Conservation (phyloP, 2,113 vertebrate genomes). For the Vicugna pacos region DNA sequence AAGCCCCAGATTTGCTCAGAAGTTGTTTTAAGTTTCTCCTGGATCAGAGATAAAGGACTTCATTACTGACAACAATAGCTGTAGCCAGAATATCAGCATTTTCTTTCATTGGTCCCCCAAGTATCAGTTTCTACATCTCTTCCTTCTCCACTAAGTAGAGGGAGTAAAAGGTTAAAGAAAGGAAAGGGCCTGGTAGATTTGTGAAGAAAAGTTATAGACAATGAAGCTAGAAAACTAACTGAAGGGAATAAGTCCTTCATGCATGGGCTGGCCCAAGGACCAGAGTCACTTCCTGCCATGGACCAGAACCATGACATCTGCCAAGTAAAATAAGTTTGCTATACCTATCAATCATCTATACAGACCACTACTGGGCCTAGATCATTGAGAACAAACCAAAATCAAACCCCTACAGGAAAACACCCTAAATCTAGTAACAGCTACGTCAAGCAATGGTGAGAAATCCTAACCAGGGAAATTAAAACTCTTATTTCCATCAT, state of each 20-base stretch:
- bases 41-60: neutral
- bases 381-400: neutral
- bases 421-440: neutral
- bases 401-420: neutral
- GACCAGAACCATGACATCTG: neutral
- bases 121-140: neutral
- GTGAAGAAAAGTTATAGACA: neutral
- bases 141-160: neutral
- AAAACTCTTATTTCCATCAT: neutral
- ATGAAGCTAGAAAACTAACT: neutral
- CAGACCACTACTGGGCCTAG: neutral
- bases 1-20: slow-evolving; percentile 9
- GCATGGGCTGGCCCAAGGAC: neutral
- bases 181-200: neutral
- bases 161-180: neutral
- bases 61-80: neutral
- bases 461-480: slow-evolving; percentile 26
- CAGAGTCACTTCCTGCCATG: neutral
- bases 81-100: neutral
- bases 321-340: neutral
- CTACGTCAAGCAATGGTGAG: neutral
- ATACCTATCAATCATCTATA: neutral
- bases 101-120: neutral
- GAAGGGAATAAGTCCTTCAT: neutral
- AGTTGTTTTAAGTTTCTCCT: slow-evolving; percentile 18